Base-by-base conservation (phyloP, 2,797 vertebrate species). In the Orientallactaga sibirica region DNA sequence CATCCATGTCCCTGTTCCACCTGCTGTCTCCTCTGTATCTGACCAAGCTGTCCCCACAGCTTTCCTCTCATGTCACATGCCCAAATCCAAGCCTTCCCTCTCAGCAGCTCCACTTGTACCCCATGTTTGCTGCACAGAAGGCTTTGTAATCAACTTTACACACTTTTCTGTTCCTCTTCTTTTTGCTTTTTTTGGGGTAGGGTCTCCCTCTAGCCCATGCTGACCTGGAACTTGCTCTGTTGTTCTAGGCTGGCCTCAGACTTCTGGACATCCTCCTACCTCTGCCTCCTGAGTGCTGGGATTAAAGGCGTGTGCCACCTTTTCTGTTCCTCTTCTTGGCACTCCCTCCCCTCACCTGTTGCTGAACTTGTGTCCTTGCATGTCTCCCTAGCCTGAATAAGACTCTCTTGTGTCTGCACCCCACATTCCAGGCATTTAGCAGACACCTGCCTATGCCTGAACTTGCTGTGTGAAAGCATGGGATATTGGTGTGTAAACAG, bases 381-480 rank as follows among this genome's bases (percentile, higher is more conserved):
- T 25, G 25, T 16, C 66, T 71, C 37, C 66, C 27, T 71, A 33
- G 48, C 55, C 55, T 64, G 55, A 55, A 5, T 0, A 58, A 67
- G 61, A 33, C 7, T 25, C 79, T 12, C 18, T 73, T 2, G 0
- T 3, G n/a, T 71, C 12, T 2, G 18, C 9, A 41, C 48, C 37
- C 62, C 19, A 0, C 0, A 0, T 8, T 24, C 10, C 78, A 7
- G 3, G 90, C 29, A 43, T 22, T 24, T 18, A 27, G 64, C 1
- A 4, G 73, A 27, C 55, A 1, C 16, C 66, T 25, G 27, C 3
- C 8, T 2, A 0, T 11, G 61, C 70, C 19, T 11, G 78, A 83
- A 10, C 20, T 62, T 15, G 16, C 0, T 1, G 10, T 11, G 24
- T 70, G 58, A 8, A 14, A 2, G 3, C 12, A 4, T 1, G 29